phyloP scores from a whole-genome alignment of 2,797 vertebrate species.

The Capromys pilorides region DNA sequence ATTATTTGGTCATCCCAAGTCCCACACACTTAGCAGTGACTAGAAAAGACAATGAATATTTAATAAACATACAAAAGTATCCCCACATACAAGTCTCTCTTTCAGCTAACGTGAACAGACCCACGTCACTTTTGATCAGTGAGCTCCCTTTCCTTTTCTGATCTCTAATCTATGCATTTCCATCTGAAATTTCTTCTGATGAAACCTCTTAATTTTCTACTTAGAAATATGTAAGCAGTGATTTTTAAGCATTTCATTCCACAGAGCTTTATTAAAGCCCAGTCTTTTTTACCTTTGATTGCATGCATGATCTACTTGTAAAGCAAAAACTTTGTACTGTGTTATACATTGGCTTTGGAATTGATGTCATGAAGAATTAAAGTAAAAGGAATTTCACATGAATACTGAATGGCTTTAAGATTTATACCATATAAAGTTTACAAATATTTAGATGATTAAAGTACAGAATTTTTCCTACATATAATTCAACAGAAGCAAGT shows the following conservation, averaged over 20 bases:
- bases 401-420: neutral
- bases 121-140: neutral
- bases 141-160: neutral
- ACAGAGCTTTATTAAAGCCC: neutral
- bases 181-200: neutral
- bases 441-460: conserved; percentile 21
- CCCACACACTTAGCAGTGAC: neutral
- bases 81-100: neutral
- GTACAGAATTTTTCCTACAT: neutral
- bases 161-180: neutral
- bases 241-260: conserved; percentile 56
- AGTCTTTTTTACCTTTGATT: neutral
- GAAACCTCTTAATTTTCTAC: conserved; percentile 49
- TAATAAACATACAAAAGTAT: neutral
- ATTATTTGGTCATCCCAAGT: neutral
- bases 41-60: neutral
- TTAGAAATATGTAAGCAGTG: neutral
- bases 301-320: neutral
- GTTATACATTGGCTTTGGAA: conserved; percentile 48
- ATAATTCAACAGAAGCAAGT: conserved; percentile 6
- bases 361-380: conserved; percentile 53
- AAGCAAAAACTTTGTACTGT: conserved; percentile 57
- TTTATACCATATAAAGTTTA: neutral
- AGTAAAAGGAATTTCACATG: neutral
- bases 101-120: neutral